Evolutionary conservation across 2,888 invertebrate genomes (phyloP).

Genomic region (Stratiomys singularior): DNA sequence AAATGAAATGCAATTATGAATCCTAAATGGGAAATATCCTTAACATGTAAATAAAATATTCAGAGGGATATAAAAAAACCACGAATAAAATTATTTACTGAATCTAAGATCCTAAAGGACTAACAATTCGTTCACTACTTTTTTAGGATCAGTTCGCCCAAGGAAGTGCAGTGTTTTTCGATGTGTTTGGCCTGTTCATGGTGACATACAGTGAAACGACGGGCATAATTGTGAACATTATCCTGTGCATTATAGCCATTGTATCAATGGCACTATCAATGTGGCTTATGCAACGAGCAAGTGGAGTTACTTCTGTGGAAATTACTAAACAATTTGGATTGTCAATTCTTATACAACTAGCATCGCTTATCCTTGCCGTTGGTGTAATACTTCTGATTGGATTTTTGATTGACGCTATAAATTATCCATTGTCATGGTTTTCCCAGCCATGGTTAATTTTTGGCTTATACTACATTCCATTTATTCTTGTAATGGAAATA

Average conservation of each 20-base stretch:
- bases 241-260: slow-evolving; percentile 64
- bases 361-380: slow-evolving; percentile 58
- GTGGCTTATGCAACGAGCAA: slow-evolving; percentile 57
- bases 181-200: slow-evolving; percentile 76
- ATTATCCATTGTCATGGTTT: slow-evolving; percentile 71
- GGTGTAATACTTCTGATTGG: slow-evolving; percentile 60
- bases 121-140: not conserved
- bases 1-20: not conserved
- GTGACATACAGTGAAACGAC: slow-evolving; percentile 71
- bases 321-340: slow-evolving; percentile 57
- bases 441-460: slow-evolving; percentile 68
- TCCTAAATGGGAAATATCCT: not conserved
- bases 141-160: not conserved
- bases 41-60: no score
- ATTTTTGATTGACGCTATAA: slow-evolving; percentile 62
- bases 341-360: slow-evolving; percentile 58
- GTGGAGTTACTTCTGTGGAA: slow-evolving; percentile 56
- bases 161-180: slow-evolving; percentile 74
- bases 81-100: no score
- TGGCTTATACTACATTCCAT: slow-evolving; percentile 65
- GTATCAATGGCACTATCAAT: slow-evolving; percentile 58
- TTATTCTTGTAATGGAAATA: slow-evolving; percentile 62
- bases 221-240: slow-evolving; percentile 64
- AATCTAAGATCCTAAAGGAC: no score
- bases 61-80: no score